phyloP scores from a whole-genome alignment of 2,797 vertebrate species.

The Triplophysa yarkandensis region DNA sequence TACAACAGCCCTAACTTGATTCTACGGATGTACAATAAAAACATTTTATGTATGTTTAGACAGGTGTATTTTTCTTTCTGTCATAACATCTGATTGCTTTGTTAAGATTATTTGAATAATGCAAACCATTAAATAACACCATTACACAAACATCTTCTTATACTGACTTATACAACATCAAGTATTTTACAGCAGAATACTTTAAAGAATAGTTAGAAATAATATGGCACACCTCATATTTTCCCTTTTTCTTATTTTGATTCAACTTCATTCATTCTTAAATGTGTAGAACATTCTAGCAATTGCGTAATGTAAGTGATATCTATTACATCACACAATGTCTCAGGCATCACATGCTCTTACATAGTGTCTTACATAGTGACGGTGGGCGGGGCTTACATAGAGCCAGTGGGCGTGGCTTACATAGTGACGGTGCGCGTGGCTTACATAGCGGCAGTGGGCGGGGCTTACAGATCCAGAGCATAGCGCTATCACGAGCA shows the following conservation, averaged over 20 bases:
- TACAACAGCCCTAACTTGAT: too few relatives aligned
- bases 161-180: not conserved
- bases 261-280: not conserved
- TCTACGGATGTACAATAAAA: too few relatives aligned
- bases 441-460: too few relatives aligned
- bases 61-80: not conserved
- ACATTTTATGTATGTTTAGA: too few relatives aligned
- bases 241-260: not conserved
- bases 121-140: not conserved
- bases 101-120: slow-evolving; percentile 5
- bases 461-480: slow-evolving; percentile 29
- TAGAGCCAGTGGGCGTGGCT: slow-evolving; percentile 28
- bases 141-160: not conserved
- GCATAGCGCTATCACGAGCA: not conserved
- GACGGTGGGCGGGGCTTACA: slow-evolving; percentile 34
- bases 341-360: slow-evolving; percentile 47
- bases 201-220: not conserved
- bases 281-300: not conserved
- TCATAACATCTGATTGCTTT: not conserved
- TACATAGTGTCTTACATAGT: slow-evolving; percentile 3
- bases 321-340: not conserved
- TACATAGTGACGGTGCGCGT: too few relatives aligned
- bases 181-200: not conserved
- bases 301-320: not conserved
- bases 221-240: not conserved